A percentile compares a stretch with the other conserved stretches of the same genome.
Evolutionary conservation across 2,888 invertebrate species (phyloP).

Genomic region (Andrena bucephala): DNA sequence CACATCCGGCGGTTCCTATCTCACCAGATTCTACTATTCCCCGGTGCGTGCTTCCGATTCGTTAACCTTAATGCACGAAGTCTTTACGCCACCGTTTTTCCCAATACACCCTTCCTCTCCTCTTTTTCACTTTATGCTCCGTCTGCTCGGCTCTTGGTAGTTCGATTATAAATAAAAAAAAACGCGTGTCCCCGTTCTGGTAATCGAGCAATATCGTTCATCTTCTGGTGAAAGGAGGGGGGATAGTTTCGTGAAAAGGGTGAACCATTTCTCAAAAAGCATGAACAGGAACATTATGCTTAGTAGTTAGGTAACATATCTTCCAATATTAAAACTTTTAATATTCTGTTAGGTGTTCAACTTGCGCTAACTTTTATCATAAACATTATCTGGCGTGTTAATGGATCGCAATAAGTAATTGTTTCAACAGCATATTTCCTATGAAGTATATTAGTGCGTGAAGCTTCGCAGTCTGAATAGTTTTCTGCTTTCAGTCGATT

Average conservation of each 20-base stretch:
- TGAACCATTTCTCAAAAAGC: background rate
- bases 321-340: constrained; percentile 3
- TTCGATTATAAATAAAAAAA: constrained; percentile 55
- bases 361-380: background rate
- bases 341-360: background rate
- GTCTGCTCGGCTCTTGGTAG: background rate
- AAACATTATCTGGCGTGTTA: constrained; percentile 14
- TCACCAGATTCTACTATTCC: constrained; percentile 60
- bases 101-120: constrained; percentile 1
- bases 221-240: background rate
- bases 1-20: constrained; percentile 70
- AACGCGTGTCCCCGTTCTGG: constrained; percentile 33
- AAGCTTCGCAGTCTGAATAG: background rate
- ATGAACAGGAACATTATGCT: constrained; percentile 6
- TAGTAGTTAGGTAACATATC: background rate
- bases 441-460: background rate
- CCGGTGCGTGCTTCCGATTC: constrained; percentile 74
- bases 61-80: constrained; percentile 75
- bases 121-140: background rate
- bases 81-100: constrained; percentile 66
- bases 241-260: background rate
- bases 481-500: background rate
- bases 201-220: background rate
- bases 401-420: background rate
- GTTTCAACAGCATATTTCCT: constrained; percentile 1